These are phyloP conservation scores for Scaptomyza flava DNA, from an alignment of 2,888 invertebrate genomes.

Conservation along the genomic window DNA sequence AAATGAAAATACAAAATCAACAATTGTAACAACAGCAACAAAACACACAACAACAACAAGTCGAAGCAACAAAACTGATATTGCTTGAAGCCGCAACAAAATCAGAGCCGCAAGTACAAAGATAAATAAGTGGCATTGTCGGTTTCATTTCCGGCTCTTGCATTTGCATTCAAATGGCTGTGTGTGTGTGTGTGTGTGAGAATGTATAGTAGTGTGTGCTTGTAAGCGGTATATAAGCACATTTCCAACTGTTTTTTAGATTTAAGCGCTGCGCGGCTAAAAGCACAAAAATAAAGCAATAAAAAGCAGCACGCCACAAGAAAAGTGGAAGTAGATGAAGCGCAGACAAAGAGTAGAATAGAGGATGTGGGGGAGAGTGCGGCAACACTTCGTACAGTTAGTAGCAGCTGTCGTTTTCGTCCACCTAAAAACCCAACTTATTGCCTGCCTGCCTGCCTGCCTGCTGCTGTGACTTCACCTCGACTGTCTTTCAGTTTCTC, in stretches of 20 bases:
- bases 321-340: constrained; percentile 37
- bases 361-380: not conserved
- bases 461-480: constrained; percentile 64
- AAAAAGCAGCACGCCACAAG: constrained; percentile 76
- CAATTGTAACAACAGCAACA: constrained; percentile 24
- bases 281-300: constrained; percentile 76
- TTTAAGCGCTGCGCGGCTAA: constrained; percentile 71
- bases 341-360: not conserved
- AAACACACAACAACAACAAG: constrained; percentile 10
- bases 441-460: constrained; percentile 36
- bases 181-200: constrained; percentile 6
- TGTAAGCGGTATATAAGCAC: constrained; percentile 77
- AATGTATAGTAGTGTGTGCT: constrained; percentile 21
- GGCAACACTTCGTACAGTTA: constrained; percentile 45
- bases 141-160: constrained; percentile 78
- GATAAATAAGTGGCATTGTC: constrained; percentile 79
- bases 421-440: constrained; percentile 28
- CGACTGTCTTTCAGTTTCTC: constrained; percentile 79
- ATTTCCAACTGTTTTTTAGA: constrained; percentile 76
- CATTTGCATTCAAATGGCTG: constrained; percentile 74
- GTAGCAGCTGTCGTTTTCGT: constrained; percentile 69
- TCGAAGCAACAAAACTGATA: constrained; percentile 36
- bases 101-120: constrained; percentile 78
- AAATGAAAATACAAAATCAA: constrained; percentile 35
- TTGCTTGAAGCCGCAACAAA: constrained; percentile 71